phyloP scores from a whole-genome alignment of 1,140 invertebrate species.

The Atta colombica region DNA sequence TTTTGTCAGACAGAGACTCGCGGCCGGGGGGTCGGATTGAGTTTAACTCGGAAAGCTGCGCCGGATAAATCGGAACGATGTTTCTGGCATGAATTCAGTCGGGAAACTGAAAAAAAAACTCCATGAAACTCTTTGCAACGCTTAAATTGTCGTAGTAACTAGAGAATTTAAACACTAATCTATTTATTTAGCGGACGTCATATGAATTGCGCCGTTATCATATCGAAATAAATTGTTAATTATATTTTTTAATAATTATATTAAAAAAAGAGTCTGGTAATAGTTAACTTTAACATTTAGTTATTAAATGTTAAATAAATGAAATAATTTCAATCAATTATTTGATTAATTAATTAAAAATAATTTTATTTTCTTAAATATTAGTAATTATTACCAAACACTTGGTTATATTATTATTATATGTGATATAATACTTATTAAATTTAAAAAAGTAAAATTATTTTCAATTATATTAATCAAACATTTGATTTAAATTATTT shows the following conservation, averaged over 20 bases:
- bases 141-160: conserved; percentile 9
- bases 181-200: background rate
- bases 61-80: conserved; percentile 40
- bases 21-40: conserved; percentile 47
- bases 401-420: too few relatives aligned
- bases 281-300: too few relatives aligned
- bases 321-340: too few relatives aligned
- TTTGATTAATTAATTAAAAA: too few relatives aligned
- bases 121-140: conserved; percentile 15
- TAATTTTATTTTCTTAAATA: too few relatives aligned
- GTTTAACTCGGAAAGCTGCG: conserved; percentile 46
- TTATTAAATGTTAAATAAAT: too few relatives aligned
- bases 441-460: too few relatives aligned
- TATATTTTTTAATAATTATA: background rate
- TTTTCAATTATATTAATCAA: too few relatives aligned
- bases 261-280: too few relatives aligned
- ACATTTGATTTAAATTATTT: too few relatives aligned
- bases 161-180: background rate
- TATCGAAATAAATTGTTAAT: background rate
- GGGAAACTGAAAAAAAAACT: conserved; percentile 27
- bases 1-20: conserved; percentile 58
- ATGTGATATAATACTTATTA: too few relatives aligned
- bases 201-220: background rate
- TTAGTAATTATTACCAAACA: too few relatives aligned
- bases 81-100: conserved; percentile 42